phyloP scores from a whole-genome alignment of 2,113 vertebrate species.

The Chloebia gouldiae region DNA sequence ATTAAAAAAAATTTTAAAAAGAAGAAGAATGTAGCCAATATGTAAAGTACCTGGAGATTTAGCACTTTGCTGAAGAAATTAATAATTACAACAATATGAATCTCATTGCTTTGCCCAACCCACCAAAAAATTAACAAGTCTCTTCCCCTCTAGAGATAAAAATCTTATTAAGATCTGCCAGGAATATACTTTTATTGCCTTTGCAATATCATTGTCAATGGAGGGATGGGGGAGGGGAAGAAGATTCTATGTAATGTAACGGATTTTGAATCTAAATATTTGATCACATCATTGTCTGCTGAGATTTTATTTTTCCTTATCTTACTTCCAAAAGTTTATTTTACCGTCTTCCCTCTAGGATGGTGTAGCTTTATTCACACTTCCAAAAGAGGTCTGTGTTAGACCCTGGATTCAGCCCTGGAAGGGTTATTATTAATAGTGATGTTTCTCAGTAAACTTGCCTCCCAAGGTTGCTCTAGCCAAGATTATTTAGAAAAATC shows the following conservation, averaged over 20 bases:
- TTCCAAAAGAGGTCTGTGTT: background rate
- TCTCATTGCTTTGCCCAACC: conserved; percentile 35
- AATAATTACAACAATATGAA: conserved; percentile 55
- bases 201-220: background rate
- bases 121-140: conserved; percentile 48
- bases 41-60: conserved; percentile 43
- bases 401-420: background rate
- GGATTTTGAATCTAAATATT: background rate
- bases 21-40: conserved; percentile 6
- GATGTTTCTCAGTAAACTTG: conserved; percentile 33
- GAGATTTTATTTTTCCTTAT: background rate
- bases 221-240: rapidly evolving
- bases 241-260: background rate
- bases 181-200: background rate
- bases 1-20: background rate
- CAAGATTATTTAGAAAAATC: conserved; percentile 62
- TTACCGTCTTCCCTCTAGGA: background rate
- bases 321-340: background rate
- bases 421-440: conserved; percentile 41
- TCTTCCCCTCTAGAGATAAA: conserved; percentile 34
- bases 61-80: conserved; percentile 53
- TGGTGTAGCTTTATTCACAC: background rate
- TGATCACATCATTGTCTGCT: background rate
- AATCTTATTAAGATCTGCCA: conserved; percentile 31
- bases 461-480: conserved; percentile 50